Percentiles rank a stretch among this genome's conserved stretches.
These are phyloP conservation scores for Chaitophorus viminalis DNA, from an alignment of 2,888 invertebrate species.

Conservation along the genomic window DNA sequence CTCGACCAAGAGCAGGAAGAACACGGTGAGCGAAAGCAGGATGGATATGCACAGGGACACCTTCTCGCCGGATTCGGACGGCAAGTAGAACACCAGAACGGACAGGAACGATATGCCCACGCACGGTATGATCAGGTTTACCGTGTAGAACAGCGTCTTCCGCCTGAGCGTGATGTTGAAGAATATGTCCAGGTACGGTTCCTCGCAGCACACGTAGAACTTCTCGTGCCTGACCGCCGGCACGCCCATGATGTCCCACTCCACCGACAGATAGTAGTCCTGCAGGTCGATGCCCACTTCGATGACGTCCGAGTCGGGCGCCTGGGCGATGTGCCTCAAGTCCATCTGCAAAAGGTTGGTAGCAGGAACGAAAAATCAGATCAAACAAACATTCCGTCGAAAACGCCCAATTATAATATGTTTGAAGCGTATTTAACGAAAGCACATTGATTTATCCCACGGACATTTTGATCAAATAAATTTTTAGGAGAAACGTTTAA, in stretches of 20 bases:
- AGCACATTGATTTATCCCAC: no score
- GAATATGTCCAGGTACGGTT: conserved; percentile 96
- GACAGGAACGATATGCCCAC: conserved; percentile 97
- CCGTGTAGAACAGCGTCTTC: conserved; percentile 97
- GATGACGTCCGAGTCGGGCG: conserved; percentile 86
- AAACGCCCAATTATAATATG: no score
- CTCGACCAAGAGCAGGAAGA: conserved; percentile 91
- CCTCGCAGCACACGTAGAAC: conserved; percentile 95
- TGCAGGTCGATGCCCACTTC: conserved; percentile 91
- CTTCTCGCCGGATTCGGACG: conserved; percentile 97
- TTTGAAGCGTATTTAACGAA: no score
- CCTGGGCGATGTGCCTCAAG: conserved; percentile 86
- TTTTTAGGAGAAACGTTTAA: no score
- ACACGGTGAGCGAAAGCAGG: conserved; percentile 90
- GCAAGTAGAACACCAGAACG: conserved; percentile 96
- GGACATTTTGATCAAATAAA: no score
- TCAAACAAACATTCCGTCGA: no score
- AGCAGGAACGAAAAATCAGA: neutral
- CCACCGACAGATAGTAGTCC: conserved; percentile 95
- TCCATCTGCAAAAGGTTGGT: conserved; percentile 78
- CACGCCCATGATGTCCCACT: conserved; percentile 97
- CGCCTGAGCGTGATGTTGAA: conserved; percentile 95
- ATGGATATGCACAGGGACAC: conserved; percentile 96
- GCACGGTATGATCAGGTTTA: conserved; percentile 96
- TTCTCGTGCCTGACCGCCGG: conserved; percentile 90